These are phyloP conservation scores for Anastatus disparis DNA, from an alignment of 1,140 invertebrate species.

Conservation along the genomic window DNA sequence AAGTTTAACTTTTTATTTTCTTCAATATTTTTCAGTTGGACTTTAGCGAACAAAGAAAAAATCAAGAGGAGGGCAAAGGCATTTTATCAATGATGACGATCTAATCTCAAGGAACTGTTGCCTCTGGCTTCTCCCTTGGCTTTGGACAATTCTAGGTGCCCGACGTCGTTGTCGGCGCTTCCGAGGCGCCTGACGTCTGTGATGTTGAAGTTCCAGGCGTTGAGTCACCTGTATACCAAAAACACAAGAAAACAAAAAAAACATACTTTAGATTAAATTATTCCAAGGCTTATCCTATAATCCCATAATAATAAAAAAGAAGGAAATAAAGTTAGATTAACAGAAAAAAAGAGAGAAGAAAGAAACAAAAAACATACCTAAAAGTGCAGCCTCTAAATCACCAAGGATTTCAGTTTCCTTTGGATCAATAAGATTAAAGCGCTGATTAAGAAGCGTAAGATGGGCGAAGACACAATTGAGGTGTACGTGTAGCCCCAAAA, in stretches of 20 bases:
- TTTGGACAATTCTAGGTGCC: slow-evolving; percentile 43
- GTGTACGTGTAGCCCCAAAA: slow-evolving; percentile 92
- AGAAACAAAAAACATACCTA: slow-evolving; percentile 52
- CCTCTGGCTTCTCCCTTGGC: slow-evolving; percentile 46
- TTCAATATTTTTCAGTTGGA: slow-evolving; percentile 34
- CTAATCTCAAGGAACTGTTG: slow-evolving; percentile 61
- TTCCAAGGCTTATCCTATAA: no score
- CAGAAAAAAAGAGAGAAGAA: no score
- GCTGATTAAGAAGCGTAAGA: slow-evolving; percentile 89
- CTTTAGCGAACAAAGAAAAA: slow-evolving; percentile 27
- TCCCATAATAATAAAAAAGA: background rate
- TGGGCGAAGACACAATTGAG: slow-evolving; percentile 97
- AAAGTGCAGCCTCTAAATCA: slow-evolving; percentile 82
- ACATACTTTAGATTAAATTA: no score
- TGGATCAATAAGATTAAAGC: slow-evolving; percentile 92
- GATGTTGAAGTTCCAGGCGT: slow-evolving; percentile 55
- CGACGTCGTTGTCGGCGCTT: slow-evolving; percentile 54
- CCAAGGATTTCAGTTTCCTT: slow-evolving; percentile 96
- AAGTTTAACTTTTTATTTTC: no score
- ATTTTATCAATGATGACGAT: slow-evolving; percentile 42
- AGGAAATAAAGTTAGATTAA: background rate
- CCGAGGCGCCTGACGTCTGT: slow-evolving; percentile 51
- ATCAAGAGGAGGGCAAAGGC: slow-evolving; percentile 29
- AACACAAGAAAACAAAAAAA: no score
- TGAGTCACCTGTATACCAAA: slow-evolving; percentile 52